Evolutionary conservation across 2,113 vertebrate species (phyloP).

Genomic region (Isurus oxyrinchus): DNA sequence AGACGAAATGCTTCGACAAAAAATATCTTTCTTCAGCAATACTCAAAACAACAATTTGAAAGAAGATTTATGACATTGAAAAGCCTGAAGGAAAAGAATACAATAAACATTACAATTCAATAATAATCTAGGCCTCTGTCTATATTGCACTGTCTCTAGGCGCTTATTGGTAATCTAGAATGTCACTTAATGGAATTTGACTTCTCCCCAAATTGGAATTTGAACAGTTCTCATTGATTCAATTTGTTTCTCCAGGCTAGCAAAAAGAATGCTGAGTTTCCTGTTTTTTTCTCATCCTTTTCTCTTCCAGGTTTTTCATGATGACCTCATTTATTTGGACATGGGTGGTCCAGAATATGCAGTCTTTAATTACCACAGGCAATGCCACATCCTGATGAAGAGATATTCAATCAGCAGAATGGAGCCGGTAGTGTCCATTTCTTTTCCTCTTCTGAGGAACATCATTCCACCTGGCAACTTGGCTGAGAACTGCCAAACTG

Average conservation of each 20-base stretch:
- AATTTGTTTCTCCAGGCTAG: neutral
- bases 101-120: slow-evolving; percentile 9
- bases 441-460: neutral
- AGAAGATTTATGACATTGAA: neutral
- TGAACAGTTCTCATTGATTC: neutral
- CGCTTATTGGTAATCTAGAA: slow-evolving; percentile 8
- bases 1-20: too few relatives aligned
- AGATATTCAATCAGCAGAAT: neutral
- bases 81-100: neutral
- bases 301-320: neutral
- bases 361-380: neutral
- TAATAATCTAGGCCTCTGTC: neutral
- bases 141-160: neutral
- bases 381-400: neutral
- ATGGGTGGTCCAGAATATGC: neutral
- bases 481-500: neutral
- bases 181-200: neutral
- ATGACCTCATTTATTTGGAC: neutral
- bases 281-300: neutral
- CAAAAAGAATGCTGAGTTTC: neutral
- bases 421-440: neutral
- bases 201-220: neutral
- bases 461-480: neutral
- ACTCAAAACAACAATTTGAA: neutral
- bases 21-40: too few relatives aligned